phyloP scores from a whole-genome alignment of 2,797 vertebrate genomes.

The Acomys russatus region DNA sequence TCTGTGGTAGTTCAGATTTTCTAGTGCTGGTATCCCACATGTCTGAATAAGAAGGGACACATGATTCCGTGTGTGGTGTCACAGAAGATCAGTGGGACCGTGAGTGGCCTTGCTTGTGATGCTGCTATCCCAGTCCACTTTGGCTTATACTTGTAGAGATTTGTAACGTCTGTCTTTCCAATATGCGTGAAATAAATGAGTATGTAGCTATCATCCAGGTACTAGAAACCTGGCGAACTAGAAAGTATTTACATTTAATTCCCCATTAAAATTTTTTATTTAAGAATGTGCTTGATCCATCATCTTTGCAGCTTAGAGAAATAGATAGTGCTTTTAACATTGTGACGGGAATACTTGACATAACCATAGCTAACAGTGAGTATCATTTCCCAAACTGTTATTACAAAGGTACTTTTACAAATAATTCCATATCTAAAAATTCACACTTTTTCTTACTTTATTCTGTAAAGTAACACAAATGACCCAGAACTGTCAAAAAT shows the following conservation, averaged over 20 bases:
- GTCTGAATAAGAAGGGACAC: conserved; percentile 65
- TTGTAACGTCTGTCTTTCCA: not conserved
- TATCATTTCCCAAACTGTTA: conserved; percentile 19
- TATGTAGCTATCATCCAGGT: not conserved
- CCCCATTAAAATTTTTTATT: conserved; percentile 26
- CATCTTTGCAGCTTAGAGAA: conserved; percentile 25
- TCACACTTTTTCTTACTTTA: conserved; percentile 58
- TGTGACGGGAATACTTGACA: not conserved
- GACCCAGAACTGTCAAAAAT: conserved; percentile 4
- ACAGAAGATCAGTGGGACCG: not conserved
- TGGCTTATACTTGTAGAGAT: not conserved
- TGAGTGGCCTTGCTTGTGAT: not conserved
- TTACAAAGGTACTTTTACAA: conserved; percentile 45
- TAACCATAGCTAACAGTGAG: conserved; percentile 13
- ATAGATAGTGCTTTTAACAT: not conserved
- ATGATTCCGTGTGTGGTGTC: not conserved
- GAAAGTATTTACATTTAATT: conserved; percentile 51
- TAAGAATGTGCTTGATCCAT: conserved; percentile 37
- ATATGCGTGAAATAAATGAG: not conserved
- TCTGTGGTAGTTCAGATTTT: conserved; percentile 73
- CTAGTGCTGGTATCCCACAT: conserved; percentile 64
- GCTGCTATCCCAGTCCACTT: not conserved
- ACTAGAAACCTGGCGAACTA: not conserved
- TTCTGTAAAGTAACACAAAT: conserved; percentile 13
- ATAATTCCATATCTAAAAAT: conserved; percentile 55